These are phyloP conservation scores for Beris chalybata DNA, from an alignment of 2,888 invertebrate species.

Conservation along the genomic window DNA sequence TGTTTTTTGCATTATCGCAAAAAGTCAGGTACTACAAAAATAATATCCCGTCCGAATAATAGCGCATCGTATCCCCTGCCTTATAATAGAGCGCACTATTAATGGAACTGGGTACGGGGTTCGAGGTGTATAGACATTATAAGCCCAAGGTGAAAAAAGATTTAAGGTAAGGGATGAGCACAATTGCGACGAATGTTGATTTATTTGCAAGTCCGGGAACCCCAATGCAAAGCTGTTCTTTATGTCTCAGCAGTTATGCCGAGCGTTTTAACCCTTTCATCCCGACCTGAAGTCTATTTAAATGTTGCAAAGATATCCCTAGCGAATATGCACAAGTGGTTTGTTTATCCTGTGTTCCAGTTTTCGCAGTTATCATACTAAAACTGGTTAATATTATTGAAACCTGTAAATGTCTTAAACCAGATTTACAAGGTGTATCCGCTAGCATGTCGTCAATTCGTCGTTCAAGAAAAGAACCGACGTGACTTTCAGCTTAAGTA, in stretches of 20 bases:
- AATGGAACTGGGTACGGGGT: conserved; percentile 1
- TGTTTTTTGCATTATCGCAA: conserved; percentile 37
- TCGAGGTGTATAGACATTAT: neutral
- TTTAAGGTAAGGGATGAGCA: conserved; percentile 26
- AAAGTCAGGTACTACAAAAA: conserved; percentile 38
- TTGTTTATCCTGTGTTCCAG: neutral
- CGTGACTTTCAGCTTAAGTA: conserved; percentile 40
- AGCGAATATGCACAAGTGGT: neutral
- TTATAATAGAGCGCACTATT: neutral
- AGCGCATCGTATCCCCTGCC: neutral
- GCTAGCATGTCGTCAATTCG: conserved; percentile 27
- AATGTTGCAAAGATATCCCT: neutral
- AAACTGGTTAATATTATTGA: neutral
- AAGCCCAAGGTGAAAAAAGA: conserved; percentile 4
- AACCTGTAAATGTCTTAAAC: conserved; percentile 4
- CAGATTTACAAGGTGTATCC: conserved; percentile 8
- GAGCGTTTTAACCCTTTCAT: conserved; percentile 8
- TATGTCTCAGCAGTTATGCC: neutral
- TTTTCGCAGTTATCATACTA: neutral
- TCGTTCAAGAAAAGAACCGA: conserved; percentile 28
- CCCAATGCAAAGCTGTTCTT: conserved; percentile 6
- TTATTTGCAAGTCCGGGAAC: conserved; percentile 30
- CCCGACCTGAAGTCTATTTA: neutral
- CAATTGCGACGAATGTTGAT: conserved; percentile 30
- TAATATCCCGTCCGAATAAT: conserved; percentile 22